Evolutionary conservation across 2,888 invertebrate species (phyloP).

Genomic region (Anthoptus insignis): DNA sequence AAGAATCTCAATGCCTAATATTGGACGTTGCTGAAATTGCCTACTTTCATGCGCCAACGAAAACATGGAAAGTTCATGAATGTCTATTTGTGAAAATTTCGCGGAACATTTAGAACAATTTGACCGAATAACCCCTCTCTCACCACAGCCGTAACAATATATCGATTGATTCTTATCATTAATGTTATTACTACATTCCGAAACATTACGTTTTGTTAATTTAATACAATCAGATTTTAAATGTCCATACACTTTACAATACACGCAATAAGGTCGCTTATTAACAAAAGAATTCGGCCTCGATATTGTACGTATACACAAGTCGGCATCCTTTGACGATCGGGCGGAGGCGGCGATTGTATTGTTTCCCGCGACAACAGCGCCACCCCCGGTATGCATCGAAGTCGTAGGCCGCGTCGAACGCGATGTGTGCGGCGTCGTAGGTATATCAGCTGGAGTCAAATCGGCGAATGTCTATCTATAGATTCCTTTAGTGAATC

Average conservation of each 20-base stretch:
- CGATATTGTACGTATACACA: neutral
- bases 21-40: neutral
- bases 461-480: neutral
- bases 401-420: too few relatives aligned
- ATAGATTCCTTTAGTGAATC: constrained; percentile 19
- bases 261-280: constrained; percentile 16
- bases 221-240: constrained; percentile 17
- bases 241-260: constrained; percentile 33
- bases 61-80: neutral
- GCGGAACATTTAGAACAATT: constrained; percentile 17
- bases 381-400: neutral
- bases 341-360: neutral
- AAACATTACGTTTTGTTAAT: neutral
- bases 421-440: neutral
- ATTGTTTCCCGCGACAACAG: neutral
- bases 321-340: neutral
- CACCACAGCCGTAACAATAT: constrained; percentile 30
- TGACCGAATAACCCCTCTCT: constrained; percentile 20
- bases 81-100: neutral
- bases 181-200: neutral
- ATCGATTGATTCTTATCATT: neutral
- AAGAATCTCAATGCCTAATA: constrained; percentile 18
- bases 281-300: neutral
- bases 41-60: neutral
- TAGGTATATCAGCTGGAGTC: neutral